These are phyloP conservation scores for Lymantria dispar DNA, from an alignment of 2,888 invertebrate genomes.

Conservation along the genomic window DNA sequence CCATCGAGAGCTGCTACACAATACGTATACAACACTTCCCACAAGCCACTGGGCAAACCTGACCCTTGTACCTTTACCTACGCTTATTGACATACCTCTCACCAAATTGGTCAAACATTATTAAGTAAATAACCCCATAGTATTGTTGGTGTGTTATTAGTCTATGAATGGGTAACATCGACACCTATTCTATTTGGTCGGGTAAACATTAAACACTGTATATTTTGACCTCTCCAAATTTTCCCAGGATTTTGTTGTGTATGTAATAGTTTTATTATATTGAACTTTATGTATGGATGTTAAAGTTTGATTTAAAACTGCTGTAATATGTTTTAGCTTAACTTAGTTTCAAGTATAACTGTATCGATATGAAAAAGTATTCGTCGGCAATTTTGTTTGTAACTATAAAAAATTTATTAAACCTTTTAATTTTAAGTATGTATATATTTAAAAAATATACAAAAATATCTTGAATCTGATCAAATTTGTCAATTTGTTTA, in stretches of 20 bases:
- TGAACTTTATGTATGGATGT: constrained; percentile 3
- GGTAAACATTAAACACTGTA: constrained; percentile 50
- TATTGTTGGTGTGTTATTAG: constrained; percentile 36
- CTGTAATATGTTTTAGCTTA: no score
- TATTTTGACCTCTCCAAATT: constrained; percentile 52
- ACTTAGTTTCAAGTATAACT: no score
- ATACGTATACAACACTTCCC: constrained; percentile 1
- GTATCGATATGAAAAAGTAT: no score
- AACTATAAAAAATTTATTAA: no score
- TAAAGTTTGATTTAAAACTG: no score
- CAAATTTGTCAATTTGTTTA: no score
- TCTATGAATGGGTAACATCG: constrained; percentile 55
- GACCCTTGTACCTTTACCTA: constrained; percentile 56
- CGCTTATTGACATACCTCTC: constrained; percentile 54
- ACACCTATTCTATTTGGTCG: constrained; percentile 64
- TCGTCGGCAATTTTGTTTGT: no score
- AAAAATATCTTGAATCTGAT: no score
- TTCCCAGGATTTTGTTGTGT: constrained; percentile 55
- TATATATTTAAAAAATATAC: no score
- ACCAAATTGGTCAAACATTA: constrained; percentile 49
- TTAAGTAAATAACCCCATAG: constrained; percentile 26
- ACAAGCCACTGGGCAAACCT: constrained; percentile 8
- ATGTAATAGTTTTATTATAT: neutral
- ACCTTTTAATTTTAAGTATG: no score
- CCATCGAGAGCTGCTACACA: constrained; percentile 5